phyloP scores from a whole-genome alignment of 23 tunicate species.

The Corella eumyota region DNA sequence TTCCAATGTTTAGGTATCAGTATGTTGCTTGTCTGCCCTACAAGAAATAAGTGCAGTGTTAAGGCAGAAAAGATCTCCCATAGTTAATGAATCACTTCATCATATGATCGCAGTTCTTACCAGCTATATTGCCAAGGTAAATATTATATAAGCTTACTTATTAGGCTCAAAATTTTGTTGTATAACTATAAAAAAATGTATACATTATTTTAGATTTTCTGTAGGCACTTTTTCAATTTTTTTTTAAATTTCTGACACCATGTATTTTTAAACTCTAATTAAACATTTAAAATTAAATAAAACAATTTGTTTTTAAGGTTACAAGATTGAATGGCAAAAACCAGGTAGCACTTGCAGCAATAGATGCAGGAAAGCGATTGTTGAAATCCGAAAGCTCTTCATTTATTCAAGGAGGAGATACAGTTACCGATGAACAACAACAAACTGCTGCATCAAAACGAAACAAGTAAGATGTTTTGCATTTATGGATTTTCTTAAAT shows the following conservation, averaged over 20 bases:
- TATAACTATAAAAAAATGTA: background rate
- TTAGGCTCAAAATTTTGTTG: constrained; percentile 8
- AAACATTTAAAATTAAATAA: no score
- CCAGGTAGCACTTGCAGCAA: constrained; percentile 19
- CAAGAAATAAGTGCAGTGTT: constrained; percentile 26
- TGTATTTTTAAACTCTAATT: no score
- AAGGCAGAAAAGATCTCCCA: constrained; percentile 26
- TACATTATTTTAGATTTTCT: background rate
- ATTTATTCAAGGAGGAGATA: background rate
- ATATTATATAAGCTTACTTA: constrained; percentile 1
- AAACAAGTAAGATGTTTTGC: constrained; percentile 11
- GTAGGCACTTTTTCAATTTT: no score
- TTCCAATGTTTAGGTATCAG: constrained; percentile 15
- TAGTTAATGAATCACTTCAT: constrained; percentile 44
- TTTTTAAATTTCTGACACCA: no score
- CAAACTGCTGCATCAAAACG: constrained; percentile 5
- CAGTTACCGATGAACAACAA: background rate
- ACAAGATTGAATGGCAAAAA: constrained; percentile 18
- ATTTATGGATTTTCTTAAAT: no score
- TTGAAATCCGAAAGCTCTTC: constrained; percentile 21
- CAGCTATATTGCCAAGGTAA: constrained; percentile 57
- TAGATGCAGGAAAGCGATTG: constrained; percentile 59
- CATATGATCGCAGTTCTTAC: constrained; percentile 88
- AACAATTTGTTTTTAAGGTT: no score
- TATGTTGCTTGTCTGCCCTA: constrained; percentile 49